These are phyloP conservation scores for Echinops telfairi DNA, from an alignment of 2,113 vertebrate genomes.

Conservation along the genomic window DNA sequence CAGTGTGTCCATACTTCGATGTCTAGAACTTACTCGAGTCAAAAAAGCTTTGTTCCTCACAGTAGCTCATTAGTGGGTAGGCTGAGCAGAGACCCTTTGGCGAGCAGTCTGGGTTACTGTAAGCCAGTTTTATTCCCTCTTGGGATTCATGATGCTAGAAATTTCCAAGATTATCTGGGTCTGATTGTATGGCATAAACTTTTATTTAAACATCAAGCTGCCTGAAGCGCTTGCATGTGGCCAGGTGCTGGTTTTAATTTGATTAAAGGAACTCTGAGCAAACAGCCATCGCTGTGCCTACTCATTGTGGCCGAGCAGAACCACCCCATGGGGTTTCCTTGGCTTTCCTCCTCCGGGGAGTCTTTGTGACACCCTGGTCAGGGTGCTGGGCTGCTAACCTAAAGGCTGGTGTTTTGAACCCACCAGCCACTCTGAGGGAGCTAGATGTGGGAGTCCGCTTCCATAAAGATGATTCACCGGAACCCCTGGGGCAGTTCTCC, in stretches of 20 bases:
- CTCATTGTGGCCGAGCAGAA: not conserved
- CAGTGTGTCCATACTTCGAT: not conserved
- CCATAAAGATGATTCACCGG: not conserved
- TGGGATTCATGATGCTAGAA: conserved; percentile 49
- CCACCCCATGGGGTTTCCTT: no score
- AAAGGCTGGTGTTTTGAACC: no score
- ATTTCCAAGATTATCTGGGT: conserved; percentile 63
- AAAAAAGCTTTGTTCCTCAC: conserved; percentile 33
- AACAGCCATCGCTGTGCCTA: not conserved
- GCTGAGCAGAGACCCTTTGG: not conserved
- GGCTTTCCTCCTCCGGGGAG: no score
- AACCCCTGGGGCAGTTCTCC: not conserved
- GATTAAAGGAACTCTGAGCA: conserved; percentile 38
- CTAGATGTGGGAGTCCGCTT: not conserved
- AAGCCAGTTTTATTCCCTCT: conserved; percentile 23
- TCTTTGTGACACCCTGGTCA: no score
- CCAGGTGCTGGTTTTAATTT: conserved; percentile 70
- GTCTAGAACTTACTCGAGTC: conserved; percentile 34
- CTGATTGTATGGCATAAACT: conserved; percentile 72
- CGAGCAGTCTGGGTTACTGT: not conserved
- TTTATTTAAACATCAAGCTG: conserved; percentile 68
- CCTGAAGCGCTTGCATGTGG: conserved; percentile 70
- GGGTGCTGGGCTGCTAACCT: no score
- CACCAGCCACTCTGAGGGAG: no score
- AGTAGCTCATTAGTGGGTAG: conserved; percentile 19